Evolutionary conservation across 2,797 vertebrate genomes (phyloP), one percentile per base, ranked within the genome.

Genomic region (Tachyglossus aculeatus): DNA sequence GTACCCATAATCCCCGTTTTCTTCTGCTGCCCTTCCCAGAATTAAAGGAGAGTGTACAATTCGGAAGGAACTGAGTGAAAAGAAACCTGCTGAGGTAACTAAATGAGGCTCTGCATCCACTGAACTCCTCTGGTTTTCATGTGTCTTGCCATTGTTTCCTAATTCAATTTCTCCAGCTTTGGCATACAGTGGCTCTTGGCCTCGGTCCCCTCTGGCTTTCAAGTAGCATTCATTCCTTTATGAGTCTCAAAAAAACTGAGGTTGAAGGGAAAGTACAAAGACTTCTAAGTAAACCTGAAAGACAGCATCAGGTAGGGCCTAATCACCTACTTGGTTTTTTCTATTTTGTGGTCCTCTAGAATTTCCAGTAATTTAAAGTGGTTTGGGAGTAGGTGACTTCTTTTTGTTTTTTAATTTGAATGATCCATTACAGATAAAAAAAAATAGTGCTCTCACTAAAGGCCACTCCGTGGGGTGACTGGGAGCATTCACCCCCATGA

Each of bases 231-330:
- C 70, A 61, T 6, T 37, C 8, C 45, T 62, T 53, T 76, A 60
- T 67, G 70, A 64, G 58, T 50, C 60, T 73, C 66, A 25, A 54
- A 47, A 47, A 67, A 56, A 8, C 51, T 11, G 25, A 44, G 57
- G 22, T 57, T 18, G 32, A 45, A 39, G 36, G 75, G 40, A 71
- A 47, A 39, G 67, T 7, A 1, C 73, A 10, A 62, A n/a, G 74
- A 25, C 9, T 1, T 59, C 72, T 69, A 9, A 50, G 84, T 58
- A 83, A 65, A 41, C 24, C 0, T 41, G 53, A 74, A 75, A 82
- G 78, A 52, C 88, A 51, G 18, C 71, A 60, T 50, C 88, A 92
- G 90, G 92, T 92, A 92, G 72, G 83, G 73, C n/a, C 18, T 39
- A 11, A 6, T 41, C 24, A 19, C 73, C 48, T 63, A 44, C 51